These are phyloP conservation scores for Augiades crinisus DNA, from an alignment of 2,888 invertebrate species.

Conservation along the genomic window DNA sequence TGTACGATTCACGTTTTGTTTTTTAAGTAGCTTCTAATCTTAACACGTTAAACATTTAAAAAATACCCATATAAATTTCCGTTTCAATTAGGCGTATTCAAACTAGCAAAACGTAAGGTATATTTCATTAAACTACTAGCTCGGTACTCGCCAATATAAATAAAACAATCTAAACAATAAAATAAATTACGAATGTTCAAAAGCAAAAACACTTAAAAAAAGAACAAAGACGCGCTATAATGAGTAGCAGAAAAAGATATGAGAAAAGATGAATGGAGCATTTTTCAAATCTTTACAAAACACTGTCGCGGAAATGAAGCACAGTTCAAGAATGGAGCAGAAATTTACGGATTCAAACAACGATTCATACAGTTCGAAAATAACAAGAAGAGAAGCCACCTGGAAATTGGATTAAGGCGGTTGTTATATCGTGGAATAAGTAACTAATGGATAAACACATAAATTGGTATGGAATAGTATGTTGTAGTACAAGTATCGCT, in stretches of 20 bases:
- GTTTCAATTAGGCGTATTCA: no score
- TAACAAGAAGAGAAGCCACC: background rate
- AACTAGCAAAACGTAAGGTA: no score
- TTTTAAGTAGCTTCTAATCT: no score
- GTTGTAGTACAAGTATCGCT: no score
- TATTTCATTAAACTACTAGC: no score
- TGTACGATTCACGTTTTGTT: no score
- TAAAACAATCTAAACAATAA: no score
- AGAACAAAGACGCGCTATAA: background rate
- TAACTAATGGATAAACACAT: no score
- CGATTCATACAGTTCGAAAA: background rate
- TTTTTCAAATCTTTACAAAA: background rate
- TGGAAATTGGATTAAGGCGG: background rate
- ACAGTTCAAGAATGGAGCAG: background rate
- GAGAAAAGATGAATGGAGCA: background rate
- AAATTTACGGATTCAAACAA: background rate
- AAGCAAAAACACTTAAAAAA: background rate
- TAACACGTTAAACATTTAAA: no score
- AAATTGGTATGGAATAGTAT: no score
- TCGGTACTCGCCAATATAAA: no score
- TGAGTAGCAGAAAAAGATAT: background rate
- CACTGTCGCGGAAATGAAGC: conserved; percentile 4
- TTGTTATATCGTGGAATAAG: background rate
- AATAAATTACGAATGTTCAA: background rate
- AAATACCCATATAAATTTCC: no score